Conservation (phyloP, 92 coral and sea anemone genomes). For the Parazoanthus atlanticus region DNA sequence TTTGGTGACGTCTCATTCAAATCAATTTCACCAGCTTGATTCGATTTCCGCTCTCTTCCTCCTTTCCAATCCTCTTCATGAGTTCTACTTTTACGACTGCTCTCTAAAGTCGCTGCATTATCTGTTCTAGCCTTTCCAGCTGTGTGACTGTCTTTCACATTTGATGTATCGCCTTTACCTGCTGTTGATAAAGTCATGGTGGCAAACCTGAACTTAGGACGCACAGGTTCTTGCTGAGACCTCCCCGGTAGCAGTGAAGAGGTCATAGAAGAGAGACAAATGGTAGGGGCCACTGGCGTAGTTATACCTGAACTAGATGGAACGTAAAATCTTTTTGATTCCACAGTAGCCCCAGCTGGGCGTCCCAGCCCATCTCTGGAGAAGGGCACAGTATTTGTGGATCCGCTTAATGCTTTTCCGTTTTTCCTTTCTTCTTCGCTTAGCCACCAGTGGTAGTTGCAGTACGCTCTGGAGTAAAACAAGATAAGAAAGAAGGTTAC, state of each 20-base stretch:
- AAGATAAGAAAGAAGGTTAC: neutral
- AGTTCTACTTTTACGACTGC: neutral
- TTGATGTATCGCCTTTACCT: neutral
- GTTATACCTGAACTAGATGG: neutral
- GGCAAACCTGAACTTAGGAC: conserved; percentile 25
- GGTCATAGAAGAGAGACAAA: conserved; percentile 15
- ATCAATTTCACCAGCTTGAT: conserved; percentile 19
- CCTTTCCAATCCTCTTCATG: neutral
- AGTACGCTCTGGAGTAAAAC: neutral
- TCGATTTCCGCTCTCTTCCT: neutral
- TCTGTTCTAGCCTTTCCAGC: neutral
- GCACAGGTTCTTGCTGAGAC: neutral
- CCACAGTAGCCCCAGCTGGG: neutral
- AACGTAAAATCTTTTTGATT: neutral
- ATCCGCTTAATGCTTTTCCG: neutral
- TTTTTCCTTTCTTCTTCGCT: conserved; percentile 7
- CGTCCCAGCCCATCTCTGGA: neutral
- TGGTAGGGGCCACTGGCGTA: neutral
- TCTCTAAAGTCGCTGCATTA: neutral
- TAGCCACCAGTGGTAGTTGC: conserved; percentile 20
- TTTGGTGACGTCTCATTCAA: conserved; percentile 38
- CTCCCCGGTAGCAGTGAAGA: neutral
- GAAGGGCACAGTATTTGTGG: neutral
- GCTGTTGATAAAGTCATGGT: conserved; percentile 6
- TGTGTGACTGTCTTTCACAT: neutral